Evolutionary conservation across 2,797 vertebrate genomes (phyloP).

Genomic region (Melanotaenia nigrans): DNA sequence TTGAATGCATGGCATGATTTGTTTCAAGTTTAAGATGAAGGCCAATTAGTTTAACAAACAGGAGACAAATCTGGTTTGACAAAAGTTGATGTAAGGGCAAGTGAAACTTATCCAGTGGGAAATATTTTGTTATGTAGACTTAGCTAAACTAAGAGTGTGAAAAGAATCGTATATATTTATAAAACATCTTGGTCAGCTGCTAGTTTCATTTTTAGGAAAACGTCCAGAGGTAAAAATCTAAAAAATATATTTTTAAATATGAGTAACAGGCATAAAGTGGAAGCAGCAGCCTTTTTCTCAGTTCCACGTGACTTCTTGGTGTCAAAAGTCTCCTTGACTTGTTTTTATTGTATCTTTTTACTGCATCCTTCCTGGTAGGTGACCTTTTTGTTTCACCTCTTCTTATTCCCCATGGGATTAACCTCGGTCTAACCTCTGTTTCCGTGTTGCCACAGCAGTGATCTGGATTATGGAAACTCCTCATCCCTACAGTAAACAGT

Average conservation of each 20-base stretch:
- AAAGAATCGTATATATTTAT: background rate
- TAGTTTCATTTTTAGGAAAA: constrained; percentile 10
- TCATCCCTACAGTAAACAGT: constrained; percentile 72
- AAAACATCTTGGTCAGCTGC: background rate
- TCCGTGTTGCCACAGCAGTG: constrained; percentile 67
- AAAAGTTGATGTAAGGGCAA: constrained; percentile 73
- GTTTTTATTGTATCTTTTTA: constrained; percentile 30
- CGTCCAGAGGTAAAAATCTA: background rate
- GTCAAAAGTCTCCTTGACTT: constrained; percentile 36
- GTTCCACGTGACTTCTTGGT: constrained; percentile 5
- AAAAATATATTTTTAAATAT: constrained; percentile 2
- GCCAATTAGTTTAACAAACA: constrained; percentile 80
- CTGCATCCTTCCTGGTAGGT: constrained; percentile 19
- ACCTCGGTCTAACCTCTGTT: constrained; percentile 45
- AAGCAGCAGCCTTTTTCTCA: background rate
- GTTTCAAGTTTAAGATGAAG: constrained; percentile 73
- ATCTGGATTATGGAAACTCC: constrained; percentile 68
- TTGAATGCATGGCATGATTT: constrained; percentile 76
- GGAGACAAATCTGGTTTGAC: constrained; percentile 77
- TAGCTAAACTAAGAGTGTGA: constrained; percentile 11
- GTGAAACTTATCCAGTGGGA: constrained; percentile 63
- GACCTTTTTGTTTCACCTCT: constrained; percentile 59
- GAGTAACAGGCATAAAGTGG: constrained; percentile 1
- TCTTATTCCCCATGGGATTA: constrained; percentile 62
- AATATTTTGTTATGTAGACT: constrained; percentile 34